phyloP scores from a whole-genome alignment of 2,797 vertebrate species.

The Phalanger gymnotis region DNA sequence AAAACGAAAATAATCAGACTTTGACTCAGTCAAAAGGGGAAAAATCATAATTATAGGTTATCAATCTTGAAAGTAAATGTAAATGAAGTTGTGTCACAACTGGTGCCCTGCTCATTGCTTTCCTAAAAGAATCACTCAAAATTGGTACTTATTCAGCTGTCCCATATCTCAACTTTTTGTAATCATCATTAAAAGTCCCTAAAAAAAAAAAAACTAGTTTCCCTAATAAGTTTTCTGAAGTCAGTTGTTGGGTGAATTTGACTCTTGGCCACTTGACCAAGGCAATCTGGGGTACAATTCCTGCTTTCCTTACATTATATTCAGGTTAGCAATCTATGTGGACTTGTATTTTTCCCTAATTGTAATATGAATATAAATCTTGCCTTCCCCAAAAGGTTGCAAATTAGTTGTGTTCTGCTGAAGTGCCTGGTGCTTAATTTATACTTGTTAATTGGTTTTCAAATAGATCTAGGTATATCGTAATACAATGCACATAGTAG shows the following conservation, averaged over 20 bases:
- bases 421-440: neutral
- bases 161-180: neutral
- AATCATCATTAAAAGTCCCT: slow-evolving; percentile 13
- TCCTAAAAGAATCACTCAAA: neutral
- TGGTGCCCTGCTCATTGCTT: neutral
- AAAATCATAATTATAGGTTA: neutral
- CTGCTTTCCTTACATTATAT: neutral
- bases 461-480: neutral
- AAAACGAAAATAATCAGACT: neutral
- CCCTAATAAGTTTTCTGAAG: neutral
- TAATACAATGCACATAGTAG: neutral
- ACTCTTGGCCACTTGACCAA: neutral
- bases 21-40: neutral
- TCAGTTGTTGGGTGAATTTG: neutral
- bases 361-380: neutral
- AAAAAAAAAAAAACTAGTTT: slow-evolving; percentile 36
- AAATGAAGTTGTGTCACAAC: neutral
- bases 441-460: neutral
- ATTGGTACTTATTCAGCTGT: slow-evolving; percentile 20
- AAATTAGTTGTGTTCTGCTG: neutral
- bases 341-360: neutral
- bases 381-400: neutral
- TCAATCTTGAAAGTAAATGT: slow-evolving; percentile 38
- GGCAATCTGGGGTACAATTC: neutral
- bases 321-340: neutral